These are phyloP conservation scores for Conopomorpha cramerella DNA, from an alignment of 1,140 invertebrate genomes.

Conservation along the genomic window DNA sequence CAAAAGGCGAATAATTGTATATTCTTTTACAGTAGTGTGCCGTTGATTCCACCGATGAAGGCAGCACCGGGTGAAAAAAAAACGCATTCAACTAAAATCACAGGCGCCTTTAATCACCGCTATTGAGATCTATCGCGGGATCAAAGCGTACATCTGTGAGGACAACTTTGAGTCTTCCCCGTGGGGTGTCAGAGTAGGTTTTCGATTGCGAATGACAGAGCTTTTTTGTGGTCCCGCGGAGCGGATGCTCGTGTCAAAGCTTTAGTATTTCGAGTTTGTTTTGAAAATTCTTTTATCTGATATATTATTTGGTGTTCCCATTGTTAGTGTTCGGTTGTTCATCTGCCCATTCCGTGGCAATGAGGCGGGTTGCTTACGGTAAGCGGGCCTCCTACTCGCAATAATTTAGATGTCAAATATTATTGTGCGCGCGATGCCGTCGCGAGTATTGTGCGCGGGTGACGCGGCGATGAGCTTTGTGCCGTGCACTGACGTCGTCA, in stretches of 20 bases:
- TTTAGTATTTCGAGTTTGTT: constrained; percentile 61
- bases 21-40: constrained; percentile 60
- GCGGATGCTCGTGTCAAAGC: constrained; percentile 60
- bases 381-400: constrained; percentile 29
- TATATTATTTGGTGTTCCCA: constrained; percentile 52
- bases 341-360: constrained; percentile 41
- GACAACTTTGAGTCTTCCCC: too few species aligned
- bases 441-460: too few species aligned
- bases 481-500: too few species aligned
- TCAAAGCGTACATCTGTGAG: too few species aligned
- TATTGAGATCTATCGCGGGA: constrained; percentile 58
- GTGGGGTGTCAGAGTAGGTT: too few species aligned
- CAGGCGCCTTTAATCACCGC: constrained; percentile 59
- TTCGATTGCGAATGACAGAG: too few species aligned
- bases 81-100: constrained; percentile 57
- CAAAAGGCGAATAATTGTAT: constrained; percentile 57
- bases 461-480: constrained; percentile 32
- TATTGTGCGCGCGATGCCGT: constrained; percentile 34
- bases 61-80: constrained; percentile 23
- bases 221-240: constrained; percentile 38
- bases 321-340: constrained; percentile 37
- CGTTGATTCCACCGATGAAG: constrained; percentile 50
- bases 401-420: constrained; percentile 60
- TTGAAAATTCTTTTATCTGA: constrained; percentile 61
- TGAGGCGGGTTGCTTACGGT: constrained; percentile 36